A percentile compares a stretch with the other conserved stretches of the same genome.
phyloP scores from a whole-genome alignment of 2,888 invertebrate genomes.

The Mythimna ferrago region DNA sequence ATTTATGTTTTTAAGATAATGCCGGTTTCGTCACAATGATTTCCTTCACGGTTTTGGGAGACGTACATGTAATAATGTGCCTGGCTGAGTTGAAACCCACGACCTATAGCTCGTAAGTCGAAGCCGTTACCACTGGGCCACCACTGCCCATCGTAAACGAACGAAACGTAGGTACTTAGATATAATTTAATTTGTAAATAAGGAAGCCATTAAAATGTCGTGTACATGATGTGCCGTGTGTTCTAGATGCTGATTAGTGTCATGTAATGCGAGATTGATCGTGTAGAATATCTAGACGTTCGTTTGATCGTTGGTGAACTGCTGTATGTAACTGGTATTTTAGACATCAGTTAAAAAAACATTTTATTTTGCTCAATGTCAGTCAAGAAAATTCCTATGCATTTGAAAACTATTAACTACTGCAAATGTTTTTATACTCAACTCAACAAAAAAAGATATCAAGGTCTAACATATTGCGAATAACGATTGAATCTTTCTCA shows the following conservation, averaged over 20 bases:
- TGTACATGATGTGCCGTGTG: conserved; percentile 31
- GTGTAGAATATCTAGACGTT: conserved; percentile 5
- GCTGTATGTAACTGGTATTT: not conserved
- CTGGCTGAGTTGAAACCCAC: no score
- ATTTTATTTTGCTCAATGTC: no score
- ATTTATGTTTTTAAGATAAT: no score
- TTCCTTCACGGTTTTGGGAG: no score
- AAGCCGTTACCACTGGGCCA: no score
- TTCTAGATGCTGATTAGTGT: conserved; percentile 44
- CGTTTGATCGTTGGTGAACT: not conserved
- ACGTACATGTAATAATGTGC: no score
- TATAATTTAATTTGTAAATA: conserved; percentile 59
- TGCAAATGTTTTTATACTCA: not conserved
- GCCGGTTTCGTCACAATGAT: no score
- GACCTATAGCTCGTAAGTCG: no score
- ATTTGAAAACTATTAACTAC: not conserved
- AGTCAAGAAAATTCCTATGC: no score
- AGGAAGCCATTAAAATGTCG: conserved; percentile 53
- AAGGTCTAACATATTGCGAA: conserved; percentile 3
- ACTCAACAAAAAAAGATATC: not conserved
- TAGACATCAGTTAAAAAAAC: not conserved
- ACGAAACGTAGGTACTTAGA: conserved; percentile 37
- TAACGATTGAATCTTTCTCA: conserved; percentile 25
- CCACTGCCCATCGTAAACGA: not conserved
- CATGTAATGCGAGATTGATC: conserved; percentile 33